Evolutionary conservation across 2,113 vertebrate species (phyloP).

Genomic region (Gulo gulo): DNA sequence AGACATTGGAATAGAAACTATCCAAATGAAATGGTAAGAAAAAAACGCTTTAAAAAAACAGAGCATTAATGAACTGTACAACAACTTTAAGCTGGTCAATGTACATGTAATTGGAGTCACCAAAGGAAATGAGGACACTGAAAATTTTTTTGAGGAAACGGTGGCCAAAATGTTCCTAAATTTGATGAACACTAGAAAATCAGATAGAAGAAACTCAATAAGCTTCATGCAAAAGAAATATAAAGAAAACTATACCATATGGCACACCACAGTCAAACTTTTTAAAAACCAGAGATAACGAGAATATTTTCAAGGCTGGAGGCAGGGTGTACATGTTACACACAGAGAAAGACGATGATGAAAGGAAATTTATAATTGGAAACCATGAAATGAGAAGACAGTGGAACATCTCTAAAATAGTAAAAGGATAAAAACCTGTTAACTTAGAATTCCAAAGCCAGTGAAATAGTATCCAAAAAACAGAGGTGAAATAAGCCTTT

Average conservation of each 20-base stretch:
- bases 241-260: slow-evolving; percentile 2
- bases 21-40: slow-evolving; percentile 20
- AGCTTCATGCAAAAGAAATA: slow-evolving; percentile 4
- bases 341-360: background rate
- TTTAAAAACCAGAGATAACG: slow-evolving; percentile 39
- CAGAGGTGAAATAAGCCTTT: background rate
- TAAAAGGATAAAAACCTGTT: background rate
- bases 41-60: background rate
- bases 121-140: background rate
- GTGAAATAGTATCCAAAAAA: background rate
- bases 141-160: slow-evolving; percentile 27
- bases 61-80: background rate
- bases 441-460: slow-evolving; percentile 9
- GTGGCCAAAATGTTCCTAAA: background rate
- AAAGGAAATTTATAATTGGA: slow-evolving; percentile 20
- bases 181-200: background rate
- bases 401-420: background rate
- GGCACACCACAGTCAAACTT: background rate
- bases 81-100: background rate
- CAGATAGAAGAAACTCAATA: background rate
- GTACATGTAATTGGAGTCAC: background rate
- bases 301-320: slow-evolving; percentile 13
- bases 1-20: slow-evolving; percentile 14
- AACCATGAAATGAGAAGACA: background rate
- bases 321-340: background rate